phyloP scores from a whole-genome alignment of 2,797 vertebrate genomes.

The Ammospiza maritima region DNA sequence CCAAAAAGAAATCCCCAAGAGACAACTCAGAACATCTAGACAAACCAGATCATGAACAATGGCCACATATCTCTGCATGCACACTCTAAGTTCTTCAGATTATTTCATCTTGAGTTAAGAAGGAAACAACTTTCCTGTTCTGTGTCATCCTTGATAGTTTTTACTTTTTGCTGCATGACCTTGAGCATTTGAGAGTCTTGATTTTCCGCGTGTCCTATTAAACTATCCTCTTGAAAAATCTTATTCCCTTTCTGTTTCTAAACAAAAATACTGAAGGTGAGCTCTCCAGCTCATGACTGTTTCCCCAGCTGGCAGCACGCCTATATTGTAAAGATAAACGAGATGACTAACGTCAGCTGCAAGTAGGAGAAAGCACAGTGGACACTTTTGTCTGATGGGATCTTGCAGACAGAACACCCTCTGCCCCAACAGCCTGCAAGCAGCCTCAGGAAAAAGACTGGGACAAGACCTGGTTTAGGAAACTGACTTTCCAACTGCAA shows the following conservation, averaged over 20 bases:
- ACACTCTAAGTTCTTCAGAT: background rate
- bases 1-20: background rate
- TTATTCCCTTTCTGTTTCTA: slow-evolving; percentile 11
- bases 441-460: background rate
- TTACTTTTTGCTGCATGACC: background rate
- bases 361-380: background rate
- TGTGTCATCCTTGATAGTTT: background rate
- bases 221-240: slow-evolving; percentile 6
- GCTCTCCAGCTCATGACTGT: background rate
- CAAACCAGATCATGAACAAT: background rate
- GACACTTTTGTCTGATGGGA: background rate
- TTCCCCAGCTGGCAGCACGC: background rate
- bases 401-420: background rate
- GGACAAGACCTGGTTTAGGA: background rate
- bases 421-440: background rate
- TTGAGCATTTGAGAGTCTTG: background rate
- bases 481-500: background rate
- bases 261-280: background rate
- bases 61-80: background rate
- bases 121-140: background rate
- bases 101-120: background rate
- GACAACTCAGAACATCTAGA: background rate
- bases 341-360: background rate
- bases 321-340: background rate
- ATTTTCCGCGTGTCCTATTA: background rate